Conservation (phyloP, 1,140 invertebrate genomes). For the Piezodorus guildinii region DNA sequence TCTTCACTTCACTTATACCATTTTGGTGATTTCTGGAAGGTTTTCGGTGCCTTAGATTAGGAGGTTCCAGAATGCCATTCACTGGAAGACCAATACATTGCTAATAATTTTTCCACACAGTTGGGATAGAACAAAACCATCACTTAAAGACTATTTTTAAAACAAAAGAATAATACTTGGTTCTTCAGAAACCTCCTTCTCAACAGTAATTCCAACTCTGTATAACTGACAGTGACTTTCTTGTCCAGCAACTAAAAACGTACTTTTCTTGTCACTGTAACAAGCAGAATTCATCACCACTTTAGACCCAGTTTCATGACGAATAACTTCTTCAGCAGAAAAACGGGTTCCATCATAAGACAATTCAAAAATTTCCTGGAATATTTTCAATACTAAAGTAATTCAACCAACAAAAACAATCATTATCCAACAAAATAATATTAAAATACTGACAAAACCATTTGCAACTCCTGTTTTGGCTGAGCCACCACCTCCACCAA, state of each 20-base stretch:
- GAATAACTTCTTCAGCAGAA: constrained; percentile 69
- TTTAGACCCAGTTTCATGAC: constrained; percentile 75
- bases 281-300: constrained; percentile 85
- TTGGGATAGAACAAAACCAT: not conserved
- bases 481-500: constrained; percentile 88
- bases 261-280: constrained; percentile 51
- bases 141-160: not conserved
- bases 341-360: constrained; percentile 68
- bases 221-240: constrained; percentile 86
- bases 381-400: constrained; percentile 1
- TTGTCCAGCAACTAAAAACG: constrained; percentile 76
- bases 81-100: constrained; percentile 10
- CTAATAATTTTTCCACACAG: not conserved
- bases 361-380: constrained; percentile 82
- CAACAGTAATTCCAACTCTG: constrained; percentile 41
- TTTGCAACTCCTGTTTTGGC: constrained; percentile 92
- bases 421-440: not conserved
- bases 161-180: not conserved
- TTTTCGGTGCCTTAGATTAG: constrained; percentile 26
- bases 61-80: constrained; percentile 17
- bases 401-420: not conserved
- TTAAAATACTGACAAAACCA: constrained; percentile 60
- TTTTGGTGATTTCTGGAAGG: constrained; percentile 35
- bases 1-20: constrained; percentile 35
- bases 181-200: constrained; percentile 13